Conservation (phyloP, 2,113 vertebrate genomes). For the Thalassoma bifasciatum region DNA sequence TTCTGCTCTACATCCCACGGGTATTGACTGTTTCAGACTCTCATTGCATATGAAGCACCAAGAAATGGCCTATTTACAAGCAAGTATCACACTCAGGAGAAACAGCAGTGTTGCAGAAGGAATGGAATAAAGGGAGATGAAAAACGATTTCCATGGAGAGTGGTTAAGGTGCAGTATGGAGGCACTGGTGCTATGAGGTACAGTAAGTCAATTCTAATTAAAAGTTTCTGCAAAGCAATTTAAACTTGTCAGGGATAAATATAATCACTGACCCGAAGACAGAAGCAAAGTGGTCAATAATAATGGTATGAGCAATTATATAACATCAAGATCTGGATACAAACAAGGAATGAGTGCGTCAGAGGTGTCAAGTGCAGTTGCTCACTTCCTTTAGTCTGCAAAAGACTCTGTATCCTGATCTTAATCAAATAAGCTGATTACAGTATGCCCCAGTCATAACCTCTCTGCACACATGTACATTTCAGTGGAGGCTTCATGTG, state of each 20-base stretch:
- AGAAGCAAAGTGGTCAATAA: constrained; percentile 18
- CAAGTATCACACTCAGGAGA: constrained; percentile 21
- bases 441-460: too few relatives aligned
- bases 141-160: constrained; percentile 38
- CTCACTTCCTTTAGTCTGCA: background rate
- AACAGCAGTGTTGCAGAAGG: constrained; percentile 23
- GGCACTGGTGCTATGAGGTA: constrained; percentile 18
- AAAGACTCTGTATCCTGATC: background rate
- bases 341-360: background rate
- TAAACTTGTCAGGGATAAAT: constrained; percentile 22
- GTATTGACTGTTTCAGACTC: constrained; percentile 2
- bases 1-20: background rate
- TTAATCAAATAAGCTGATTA: too few relatives aligned
- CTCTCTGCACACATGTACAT: too few relatives aligned
- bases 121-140: constrained; percentile 49
- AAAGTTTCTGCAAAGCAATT: constrained; percentile 46
- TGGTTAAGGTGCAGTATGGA: constrained; percentile 29
- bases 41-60: background rate
- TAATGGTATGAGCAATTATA: background rate
- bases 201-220: constrained; percentile 58
- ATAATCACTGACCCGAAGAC: background rate
- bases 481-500: too few relatives aligned
- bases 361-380: background rate
- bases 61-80: constrained; percentile 20
- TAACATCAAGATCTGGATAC: background rate